Evolutionary conservation across 2,797 vertebrate genomes (phyloP), one percentile per base, ranked within the genome.

Genomic region (Synanceia verrucosa): DNA sequence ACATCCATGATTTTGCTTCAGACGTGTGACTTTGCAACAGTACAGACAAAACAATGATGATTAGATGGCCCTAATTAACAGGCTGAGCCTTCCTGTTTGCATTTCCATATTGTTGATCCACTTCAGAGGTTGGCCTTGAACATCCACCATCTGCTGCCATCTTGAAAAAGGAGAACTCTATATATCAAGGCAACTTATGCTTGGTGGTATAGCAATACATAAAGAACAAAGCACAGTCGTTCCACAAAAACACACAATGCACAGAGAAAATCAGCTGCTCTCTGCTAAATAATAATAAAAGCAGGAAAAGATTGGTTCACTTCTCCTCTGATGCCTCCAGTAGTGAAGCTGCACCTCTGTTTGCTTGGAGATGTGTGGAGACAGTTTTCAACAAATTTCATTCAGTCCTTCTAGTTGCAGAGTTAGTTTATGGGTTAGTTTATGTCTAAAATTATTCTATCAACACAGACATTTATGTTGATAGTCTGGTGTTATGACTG

Each of bases 111-210:
- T 95, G 84, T 94, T 95, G 81, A 96, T 95, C 94, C 94, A 95
- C 75, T 94, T 94, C 47, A 93, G 79, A 57, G 95, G 94, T 79
- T 94, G 94, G 69, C 94, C 90, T 89, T 96, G 95, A 33, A 94
- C 94, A 57, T 95, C 95, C 7, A 95, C 92, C 94, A 96, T 95
- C 73, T 96, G 89, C 0, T 94, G 93, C 94, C 94, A 96, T 90
- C 95, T 95, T 82, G 36, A 67, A 50, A 24, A 24, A 72, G 66
- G 12, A 36, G 4, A 52, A 12, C 31, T n/a, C 58, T 11, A 43
- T 18, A 23, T 19, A 48, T n/a, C 1, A 13, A 41, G 9, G 31
- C 23, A 47, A 33, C 11, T 39, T 39, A 9, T 18, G 14, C 33
- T 28, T 34, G 26, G 56, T 11, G 34, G 29, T 4, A 59, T 6